Conservation (phyloP, 2,113 vertebrate species). For the Physeter macrocephalus region DNA sequence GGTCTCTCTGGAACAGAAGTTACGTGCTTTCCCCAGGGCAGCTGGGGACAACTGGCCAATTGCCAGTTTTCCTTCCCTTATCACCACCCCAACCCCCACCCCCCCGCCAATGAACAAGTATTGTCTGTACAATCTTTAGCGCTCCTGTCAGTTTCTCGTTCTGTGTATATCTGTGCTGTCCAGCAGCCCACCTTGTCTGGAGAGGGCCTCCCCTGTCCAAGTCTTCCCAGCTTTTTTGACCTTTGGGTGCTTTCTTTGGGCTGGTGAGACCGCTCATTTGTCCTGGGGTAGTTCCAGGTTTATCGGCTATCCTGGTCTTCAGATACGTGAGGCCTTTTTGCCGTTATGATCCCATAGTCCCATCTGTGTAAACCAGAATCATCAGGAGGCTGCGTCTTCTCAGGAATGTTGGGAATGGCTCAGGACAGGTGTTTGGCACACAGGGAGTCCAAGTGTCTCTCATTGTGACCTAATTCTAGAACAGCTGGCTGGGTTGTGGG, state of each 20-base stretch:
- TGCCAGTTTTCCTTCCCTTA: slow-evolving; percentile 53
- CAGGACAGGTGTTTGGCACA: neutral
- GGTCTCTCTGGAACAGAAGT: neutral
- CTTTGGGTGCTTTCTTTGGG: neutral
- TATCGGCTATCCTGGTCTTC: neutral
- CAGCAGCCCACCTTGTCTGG: neutral
- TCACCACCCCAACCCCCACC: rapidly evolving
- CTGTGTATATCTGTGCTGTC: neutral
- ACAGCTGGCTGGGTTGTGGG: neutral
- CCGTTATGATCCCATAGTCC: neutral
- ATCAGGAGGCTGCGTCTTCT: neutral
- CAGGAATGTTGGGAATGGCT: neutral
- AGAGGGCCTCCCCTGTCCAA: neutral
- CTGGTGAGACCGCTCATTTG: neutral
- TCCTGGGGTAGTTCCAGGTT: neutral
- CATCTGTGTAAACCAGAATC: neutral
- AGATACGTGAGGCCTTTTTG: neutral
- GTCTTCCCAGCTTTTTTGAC: neutral
- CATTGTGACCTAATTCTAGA: neutral
- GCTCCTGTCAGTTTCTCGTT: neutral
- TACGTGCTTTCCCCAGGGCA: slow-evolving; percentile 67
- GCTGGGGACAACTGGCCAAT: slow-evolving; percentile 48
- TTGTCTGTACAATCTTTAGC: neutral
- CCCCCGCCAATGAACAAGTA: neutral
- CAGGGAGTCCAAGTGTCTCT: neutral